Evolutionary conservation across 2,888 invertebrate genomes (phyloP).

Genomic region (Matsumyia berberina): DNA sequence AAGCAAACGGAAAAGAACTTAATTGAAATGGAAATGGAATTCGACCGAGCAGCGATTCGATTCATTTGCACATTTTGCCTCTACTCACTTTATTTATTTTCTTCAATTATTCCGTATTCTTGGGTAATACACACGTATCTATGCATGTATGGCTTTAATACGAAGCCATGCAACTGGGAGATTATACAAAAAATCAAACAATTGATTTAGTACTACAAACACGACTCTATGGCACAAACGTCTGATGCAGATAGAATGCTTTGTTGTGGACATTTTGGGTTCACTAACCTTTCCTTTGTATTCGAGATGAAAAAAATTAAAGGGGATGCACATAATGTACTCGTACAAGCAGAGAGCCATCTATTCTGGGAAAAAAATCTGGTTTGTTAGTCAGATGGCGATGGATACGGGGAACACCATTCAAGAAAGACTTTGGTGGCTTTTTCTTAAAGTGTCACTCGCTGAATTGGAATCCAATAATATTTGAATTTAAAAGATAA

Average conservation of each 20-base stretch:
- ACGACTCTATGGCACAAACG: constrained; percentile 22
- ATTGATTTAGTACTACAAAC: constrained; percentile 61
- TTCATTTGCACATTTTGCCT: constrained; percentile 73
- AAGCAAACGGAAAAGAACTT: constrained; percentile 69
- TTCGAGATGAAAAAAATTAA: neutral
- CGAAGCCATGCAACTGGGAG: constrained; percentile 36
- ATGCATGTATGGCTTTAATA: constrained; percentile 4
- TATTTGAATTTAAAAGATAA: too few relatives aligned
- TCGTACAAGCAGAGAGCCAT: neutral
- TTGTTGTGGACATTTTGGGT: constrained; percentile 28
- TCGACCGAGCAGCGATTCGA: constrained; percentile 52
- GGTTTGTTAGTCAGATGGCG: neutral
- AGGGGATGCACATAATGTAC: neutral
- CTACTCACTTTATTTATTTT: constrained; percentile 62
- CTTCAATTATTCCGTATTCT: constrained; percentile 71
- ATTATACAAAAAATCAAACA: constrained; percentile 51
- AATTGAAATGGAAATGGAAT: constrained; percentile 75
- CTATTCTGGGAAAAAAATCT: neutral
- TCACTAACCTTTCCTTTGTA: constrained; percentile 29
- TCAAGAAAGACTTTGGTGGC: too few relatives aligned
- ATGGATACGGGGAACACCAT: too few relatives aligned
- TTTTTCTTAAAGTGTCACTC: too few relatives aligned
- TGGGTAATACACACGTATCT: constrained; percentile 25
- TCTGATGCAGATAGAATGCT: neutral
- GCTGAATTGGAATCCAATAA: too few relatives aligned